Percentiles rank a stretch among this genome's conserved stretches.
phyloP scores from a whole-genome alignment of 2,113 vertebrate genomes.

The Mionectes macconnelli region DNA sequence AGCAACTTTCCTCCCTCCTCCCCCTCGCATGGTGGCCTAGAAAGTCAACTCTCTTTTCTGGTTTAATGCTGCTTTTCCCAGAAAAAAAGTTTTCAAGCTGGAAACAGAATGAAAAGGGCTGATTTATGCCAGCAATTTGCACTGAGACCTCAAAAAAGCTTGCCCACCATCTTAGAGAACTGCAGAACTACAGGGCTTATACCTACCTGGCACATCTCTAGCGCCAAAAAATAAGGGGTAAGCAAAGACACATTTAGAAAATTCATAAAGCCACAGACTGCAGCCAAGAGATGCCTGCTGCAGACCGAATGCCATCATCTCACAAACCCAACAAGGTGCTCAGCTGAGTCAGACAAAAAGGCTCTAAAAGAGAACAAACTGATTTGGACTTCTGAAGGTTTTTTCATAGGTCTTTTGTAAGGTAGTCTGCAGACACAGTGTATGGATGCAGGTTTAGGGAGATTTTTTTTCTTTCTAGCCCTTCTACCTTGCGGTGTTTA shows the following conservation, averaged over 20 bases:
- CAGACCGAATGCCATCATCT: neutral
- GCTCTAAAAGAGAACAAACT: neutral
- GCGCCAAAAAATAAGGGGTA: neutral
- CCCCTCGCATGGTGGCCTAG: fast-evolving
- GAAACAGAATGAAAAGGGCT: neutral
- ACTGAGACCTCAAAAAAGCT: neutral
- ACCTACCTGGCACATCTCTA: neutral
- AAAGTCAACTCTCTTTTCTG: neutral
- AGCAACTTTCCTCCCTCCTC: neutral
- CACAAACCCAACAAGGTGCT: neutral
- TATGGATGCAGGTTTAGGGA: neutral
- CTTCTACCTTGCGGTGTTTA: neutral
- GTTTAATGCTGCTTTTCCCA: neutral
- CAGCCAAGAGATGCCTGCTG: neutral
- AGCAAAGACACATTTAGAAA: neutral
- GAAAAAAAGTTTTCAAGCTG: neutral
- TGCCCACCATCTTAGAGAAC: neutral
- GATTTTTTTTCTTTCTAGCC: neutral
- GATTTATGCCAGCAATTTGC: neutral
- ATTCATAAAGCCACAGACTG: neutral
- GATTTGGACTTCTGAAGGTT: neutral
- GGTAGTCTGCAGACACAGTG: neutral
- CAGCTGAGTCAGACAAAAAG: neutral
- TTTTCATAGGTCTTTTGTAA: neutral
- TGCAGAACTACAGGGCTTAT: neutral